A percentile compares a stretch with the other conserved stretches of the same genome.
Evolutionary conservation across 2,888 invertebrate genomes (phyloP).

Genomic region (Drosophila nr. medialis): DNA sequence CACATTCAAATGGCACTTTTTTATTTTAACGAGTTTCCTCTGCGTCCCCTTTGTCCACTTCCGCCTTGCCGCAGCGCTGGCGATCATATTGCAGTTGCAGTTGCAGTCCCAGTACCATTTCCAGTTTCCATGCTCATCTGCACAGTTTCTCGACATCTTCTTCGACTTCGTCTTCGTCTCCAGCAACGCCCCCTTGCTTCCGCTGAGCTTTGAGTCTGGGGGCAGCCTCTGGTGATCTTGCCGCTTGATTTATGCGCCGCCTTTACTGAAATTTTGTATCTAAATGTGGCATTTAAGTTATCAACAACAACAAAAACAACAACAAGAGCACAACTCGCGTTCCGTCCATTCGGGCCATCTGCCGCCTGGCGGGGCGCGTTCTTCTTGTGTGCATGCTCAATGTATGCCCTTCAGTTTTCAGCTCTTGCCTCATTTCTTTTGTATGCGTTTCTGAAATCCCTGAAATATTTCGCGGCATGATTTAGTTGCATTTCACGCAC

Average conservation of each 20-base stretch:
- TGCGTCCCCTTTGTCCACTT: slow-evolving; percentile 24
- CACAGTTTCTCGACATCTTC: not conserved
- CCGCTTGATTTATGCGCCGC: slow-evolving; percentile 74
- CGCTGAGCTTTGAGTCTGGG: slow-evolving; percentile 29
- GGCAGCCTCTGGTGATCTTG: slow-evolving; percentile 70
- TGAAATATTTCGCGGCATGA: slow-evolving; percentile 79
- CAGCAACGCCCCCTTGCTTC: slow-evolving; percentile 63
- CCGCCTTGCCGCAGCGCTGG: slow-evolving; percentile 25
- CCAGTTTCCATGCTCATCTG: slow-evolving; percentile 22
- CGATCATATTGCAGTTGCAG: slow-evolving; percentile 63
- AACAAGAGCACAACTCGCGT: slow-evolving; percentile 11
- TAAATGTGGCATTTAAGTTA: slow-evolving; percentile 80
- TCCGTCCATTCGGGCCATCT: slow-evolving; percentile 60
- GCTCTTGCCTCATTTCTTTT: slow-evolving; percentile 53
- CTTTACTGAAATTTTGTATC: slow-evolving; percentile 79
- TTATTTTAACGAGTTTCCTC: slow-evolving; percentile 26
- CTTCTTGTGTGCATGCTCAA: slow-evolving; percentile 7
- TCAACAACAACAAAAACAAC: slow-evolving; percentile 64
- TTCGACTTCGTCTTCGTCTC: slow-evolving; percentile 22
- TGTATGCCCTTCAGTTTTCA: slow-evolving; percentile 46
- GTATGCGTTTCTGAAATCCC: slow-evolving; percentile 68
- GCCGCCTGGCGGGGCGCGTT: slow-evolving; percentile 67
- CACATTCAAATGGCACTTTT: slow-evolving; percentile 68
- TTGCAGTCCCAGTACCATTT: slow-evolving; percentile 19
- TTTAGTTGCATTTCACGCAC: slow-evolving; percentile 79